Conservation (phyloP, 2,797 vertebrate genomes). For the Lerista edwardsae region DNA sequence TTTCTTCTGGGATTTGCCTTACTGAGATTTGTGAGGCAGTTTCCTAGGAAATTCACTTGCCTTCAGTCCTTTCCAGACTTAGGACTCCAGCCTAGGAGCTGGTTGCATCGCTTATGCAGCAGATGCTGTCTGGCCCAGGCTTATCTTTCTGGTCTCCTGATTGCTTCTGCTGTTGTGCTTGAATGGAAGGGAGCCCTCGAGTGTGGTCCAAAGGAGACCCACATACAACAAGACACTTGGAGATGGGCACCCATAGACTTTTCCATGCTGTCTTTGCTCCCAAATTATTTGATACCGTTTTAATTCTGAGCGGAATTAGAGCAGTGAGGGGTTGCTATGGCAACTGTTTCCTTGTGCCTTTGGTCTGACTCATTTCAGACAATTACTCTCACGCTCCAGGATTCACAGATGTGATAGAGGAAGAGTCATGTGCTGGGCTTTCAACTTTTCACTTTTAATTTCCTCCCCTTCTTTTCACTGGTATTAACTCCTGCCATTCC, state of each 20-base stretch:
- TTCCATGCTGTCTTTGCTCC: constrained; percentile 62
- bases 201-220: constrained; percentile 46
- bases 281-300: constrained; percentile 77
- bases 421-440: constrained; percentile 64
- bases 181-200: constrained; percentile 47
- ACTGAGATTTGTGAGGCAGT: background rate
- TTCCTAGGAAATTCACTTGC: background rate
- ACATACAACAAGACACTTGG: constrained; percentile 49
- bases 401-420: constrained; percentile 66
- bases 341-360: constrained; percentile 77
- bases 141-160: constrained; percentile 16
- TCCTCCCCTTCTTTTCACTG: constrained; percentile 48
- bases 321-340: constrained; percentile 75
- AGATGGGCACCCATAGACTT: constrained; percentile 50
- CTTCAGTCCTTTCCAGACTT: constrained; percentile 12
- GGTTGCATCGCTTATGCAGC: fast-evolving
- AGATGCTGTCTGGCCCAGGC: constrained; percentile 21
- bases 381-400: constrained; percentile 69
- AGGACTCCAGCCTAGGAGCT: constrained; percentile 30
- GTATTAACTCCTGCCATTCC: constrained; percentile 59
- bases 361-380: constrained; percentile 78
- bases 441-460: constrained; percentile 57
- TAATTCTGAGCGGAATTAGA: constrained; percentile 78
- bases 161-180: constrained; percentile 24
- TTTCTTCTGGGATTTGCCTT: background rate